Conservation (phyloP, 1,140 invertebrate species). For the Drosophila orena region DNA sequence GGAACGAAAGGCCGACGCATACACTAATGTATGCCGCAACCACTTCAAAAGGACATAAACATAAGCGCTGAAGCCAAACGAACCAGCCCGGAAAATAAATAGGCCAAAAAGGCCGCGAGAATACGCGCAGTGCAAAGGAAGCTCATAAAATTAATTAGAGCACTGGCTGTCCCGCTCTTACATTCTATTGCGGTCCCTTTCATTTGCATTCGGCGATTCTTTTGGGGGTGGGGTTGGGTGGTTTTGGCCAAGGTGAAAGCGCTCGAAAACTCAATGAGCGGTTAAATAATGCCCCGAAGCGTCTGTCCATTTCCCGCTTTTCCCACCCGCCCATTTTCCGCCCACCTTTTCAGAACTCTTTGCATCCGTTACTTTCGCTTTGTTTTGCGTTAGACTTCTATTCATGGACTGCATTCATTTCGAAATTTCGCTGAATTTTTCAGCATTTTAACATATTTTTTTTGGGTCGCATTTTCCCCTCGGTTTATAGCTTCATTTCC, state of each 20-base stretch:
- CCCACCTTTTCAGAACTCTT: conserved; percentile 9
- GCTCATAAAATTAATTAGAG: conserved; percentile 78
- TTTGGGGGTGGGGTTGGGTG: conserved; percentile 9
- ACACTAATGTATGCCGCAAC: conserved; percentile 20
- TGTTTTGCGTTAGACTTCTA: conserved; percentile 48
- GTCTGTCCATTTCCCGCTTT: conserved; percentile 20
- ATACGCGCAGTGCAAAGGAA: conserved; percentile 52
- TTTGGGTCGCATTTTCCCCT: neutral
- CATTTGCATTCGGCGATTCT: conserved; percentile 48
- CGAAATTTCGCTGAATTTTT: conserved; percentile 41
- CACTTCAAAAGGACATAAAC: conserved; percentile 55
- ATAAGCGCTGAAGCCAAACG: conserved; percentile 12
- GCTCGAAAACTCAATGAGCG: conserved; percentile 63
- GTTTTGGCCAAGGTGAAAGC: conserved; percentile 59
- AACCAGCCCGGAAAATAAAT: conserved; percentile 20
- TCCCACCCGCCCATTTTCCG: neutral
- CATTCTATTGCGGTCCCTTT: conserved; percentile 33
- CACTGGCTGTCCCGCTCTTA: conserved; percentile 15
- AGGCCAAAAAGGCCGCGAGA: conserved; percentile 11
- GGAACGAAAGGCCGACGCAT: conserved; percentile 20
- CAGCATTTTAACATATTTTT: conserved; percentile 32
- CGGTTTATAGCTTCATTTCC: conserved; percentile 74
- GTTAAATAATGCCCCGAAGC: conserved; percentile 53
- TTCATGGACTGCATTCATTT: conserved; percentile 64
- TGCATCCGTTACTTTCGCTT: conserved; percentile 60